phyloP scores from a whole-genome alignment of 1,140 invertebrate genomes.

The Tigriopus japonicus region DNA sequence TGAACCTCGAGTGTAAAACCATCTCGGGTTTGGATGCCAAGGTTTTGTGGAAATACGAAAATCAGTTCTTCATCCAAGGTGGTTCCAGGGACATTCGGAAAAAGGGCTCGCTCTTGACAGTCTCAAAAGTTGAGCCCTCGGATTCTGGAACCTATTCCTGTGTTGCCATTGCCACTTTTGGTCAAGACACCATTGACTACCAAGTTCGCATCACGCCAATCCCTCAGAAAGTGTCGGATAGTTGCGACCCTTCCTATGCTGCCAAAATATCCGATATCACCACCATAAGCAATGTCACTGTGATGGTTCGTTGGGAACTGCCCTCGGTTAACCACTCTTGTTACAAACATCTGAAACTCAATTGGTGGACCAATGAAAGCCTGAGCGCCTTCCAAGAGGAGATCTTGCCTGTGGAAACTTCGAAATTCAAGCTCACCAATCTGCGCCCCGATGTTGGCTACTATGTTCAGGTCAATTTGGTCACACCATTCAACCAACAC shows the following conservation, averaged over 20 bases:
- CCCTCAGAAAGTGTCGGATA: no score
- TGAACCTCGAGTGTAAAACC: constrained; percentile 3
- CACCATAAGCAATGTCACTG: neutral
- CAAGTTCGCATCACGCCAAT: neutral
- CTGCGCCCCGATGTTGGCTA: neutral
- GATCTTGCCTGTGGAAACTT: neutral
- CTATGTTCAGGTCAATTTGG: constrained; percentile 11
- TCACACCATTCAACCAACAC: neutral
- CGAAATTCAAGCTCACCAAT: neutral
- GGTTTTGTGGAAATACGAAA: constrained; percentile 5
- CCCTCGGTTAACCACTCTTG: neutral
- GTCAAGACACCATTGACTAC: constrained; percentile 3
- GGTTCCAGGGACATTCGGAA: neutral
- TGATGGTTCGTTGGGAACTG: neutral
- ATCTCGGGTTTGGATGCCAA: constrained; percentile 1
- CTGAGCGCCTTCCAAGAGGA: neutral
- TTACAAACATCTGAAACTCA: neutral
- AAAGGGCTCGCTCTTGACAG: neutral
- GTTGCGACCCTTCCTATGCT: no score
- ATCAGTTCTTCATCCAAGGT: neutral
- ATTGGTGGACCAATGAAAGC: constrained; percentile 2
- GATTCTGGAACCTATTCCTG: constrained; percentile 10
- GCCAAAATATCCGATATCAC: no score
- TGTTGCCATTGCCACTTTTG: constrained; percentile 3
- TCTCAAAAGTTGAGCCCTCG: neutral